A percentile compares a stretch with the other conserved stretches of the same genome.
phyloP scores from a whole-genome alignment of 1,140 invertebrate genomes.

The Lasioglossum albipes region DNA sequence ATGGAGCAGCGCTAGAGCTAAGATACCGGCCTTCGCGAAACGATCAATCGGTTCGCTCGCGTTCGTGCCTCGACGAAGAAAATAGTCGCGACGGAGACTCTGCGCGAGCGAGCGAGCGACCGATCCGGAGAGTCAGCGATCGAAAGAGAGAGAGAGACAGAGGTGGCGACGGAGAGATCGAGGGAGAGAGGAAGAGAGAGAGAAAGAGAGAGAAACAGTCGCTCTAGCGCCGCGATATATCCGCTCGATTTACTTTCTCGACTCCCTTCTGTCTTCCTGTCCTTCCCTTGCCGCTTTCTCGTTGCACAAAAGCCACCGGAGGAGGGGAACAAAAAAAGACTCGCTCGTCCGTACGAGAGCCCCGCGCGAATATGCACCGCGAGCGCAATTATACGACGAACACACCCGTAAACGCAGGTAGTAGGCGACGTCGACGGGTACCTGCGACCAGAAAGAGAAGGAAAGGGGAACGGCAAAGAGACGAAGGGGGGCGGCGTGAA shows the following conservation, averaged over 20 bases:
- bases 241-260: conserved; percentile 65
- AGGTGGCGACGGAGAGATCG: conserved; percentile 2
- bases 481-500: too few species aligned
- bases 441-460: too few species aligned
- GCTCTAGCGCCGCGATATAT: conserved; percentile 60
- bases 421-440: conserved; percentile 3
- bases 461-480: not conserved
- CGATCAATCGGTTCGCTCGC: conserved; percentile 42
- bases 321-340: conserved; percentile 47
- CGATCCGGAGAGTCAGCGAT: too few species aligned
- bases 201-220: conserved; percentile 23
- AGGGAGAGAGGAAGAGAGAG: conserved; percentile 15
- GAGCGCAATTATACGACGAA: conserved; percentile 57
- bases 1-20: conserved; percentile 24
- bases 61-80: conserved; percentile 39
- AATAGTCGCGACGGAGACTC: conserved; percentile 16
- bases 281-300: conserved; percentile 55
- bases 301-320: conserved; percentile 49
- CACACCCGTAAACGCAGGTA: conserved; percentile 39
- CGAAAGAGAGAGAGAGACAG: too few species aligned
- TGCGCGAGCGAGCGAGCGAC: too few species aligned
- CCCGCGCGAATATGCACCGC: conserved; percentile 53
- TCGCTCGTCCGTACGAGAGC: conserved; percentile 53
- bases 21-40: conserved; percentile 38
- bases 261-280: conserved; percentile 60